Percentiles rank a stretch among this genome's conserved stretches.
phyloP scores from a whole-genome alignment of 2,797 vertebrate genomes.

The Calcarius lapponicus region DNA sequence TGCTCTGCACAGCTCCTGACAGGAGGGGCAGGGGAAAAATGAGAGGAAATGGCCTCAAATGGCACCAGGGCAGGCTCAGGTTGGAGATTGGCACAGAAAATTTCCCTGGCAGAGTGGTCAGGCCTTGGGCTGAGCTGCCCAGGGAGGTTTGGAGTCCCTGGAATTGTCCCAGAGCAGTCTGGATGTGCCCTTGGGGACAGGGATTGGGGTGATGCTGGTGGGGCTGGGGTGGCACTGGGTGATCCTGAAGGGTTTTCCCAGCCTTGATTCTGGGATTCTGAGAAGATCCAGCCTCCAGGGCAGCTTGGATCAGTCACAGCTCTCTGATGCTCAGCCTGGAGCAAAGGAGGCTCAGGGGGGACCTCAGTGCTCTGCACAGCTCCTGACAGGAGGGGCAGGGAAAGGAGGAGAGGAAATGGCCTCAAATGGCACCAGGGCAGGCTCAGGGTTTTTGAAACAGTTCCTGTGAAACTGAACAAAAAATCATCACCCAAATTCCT shows the following conservation, averaged over 20 bases:
- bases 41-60: background rate
- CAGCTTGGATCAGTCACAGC: too few species aligned
- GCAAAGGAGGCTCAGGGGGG: too few species aligned
- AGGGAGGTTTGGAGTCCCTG: background rate
- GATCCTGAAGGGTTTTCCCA: fast-evolving
- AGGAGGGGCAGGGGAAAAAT: background rate
- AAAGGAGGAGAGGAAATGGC: too few species aligned
- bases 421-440: too few species aligned
- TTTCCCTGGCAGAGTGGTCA: background rate
- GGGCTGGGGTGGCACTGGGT: background rate
- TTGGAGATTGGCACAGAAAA: background rate
- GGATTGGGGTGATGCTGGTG: background rate
- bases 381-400: too few species aligned
- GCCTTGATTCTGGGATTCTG: too few species aligned
- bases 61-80: background rate
- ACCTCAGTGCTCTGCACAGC: too few species aligned
- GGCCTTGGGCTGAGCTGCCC: background rate
- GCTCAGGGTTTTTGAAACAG: too few species aligned
- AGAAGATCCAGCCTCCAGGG: too few species aligned
- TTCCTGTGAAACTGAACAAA: too few species aligned
- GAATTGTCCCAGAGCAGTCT: background rate
- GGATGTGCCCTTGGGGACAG: background rate
- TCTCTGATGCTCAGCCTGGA: too few species aligned
- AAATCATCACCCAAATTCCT: too few species aligned
- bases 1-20: background rate